Base-by-base conservation (phyloP, 2,888 invertebrate species). In the Cantharis flavilabris region DNA sequence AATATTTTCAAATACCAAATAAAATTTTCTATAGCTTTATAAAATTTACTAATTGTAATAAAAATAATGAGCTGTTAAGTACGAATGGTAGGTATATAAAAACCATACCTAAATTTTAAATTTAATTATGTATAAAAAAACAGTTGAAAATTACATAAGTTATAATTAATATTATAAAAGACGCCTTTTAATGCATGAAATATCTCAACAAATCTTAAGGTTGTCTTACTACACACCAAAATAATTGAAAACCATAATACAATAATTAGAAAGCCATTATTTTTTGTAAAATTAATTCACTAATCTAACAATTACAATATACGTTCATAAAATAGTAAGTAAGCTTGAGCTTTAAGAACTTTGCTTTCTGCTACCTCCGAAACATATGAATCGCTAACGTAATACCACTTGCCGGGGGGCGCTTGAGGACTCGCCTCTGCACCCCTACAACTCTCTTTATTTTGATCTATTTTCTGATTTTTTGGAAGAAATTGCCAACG, bases 271-370 rank as follows among this genome's bases (percentile, higher is more conserved):
- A 49, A 49, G 49, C 49, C n/a, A 49, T 49, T 49, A 49, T 49
- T 49, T 33, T 49, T n/a, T 33, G n/a, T 49, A 49, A 65, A 71
- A 20, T 14, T 14, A 78, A 30, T 62, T 62, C 62, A 72, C 64
- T 16, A 65, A 26, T 63, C 26, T 28, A 62, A 20, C 20, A 69
- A 75, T 89, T 93, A 96, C 88, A 94, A 90, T 87, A 98, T 94
- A 88, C 98, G 92, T 89, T 98, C 98, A 88, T 99, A 99, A 89
- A 99, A 99, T 62, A 99, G 91, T 72, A 99, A 91, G 89, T 99
- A 99, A 14, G 99, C 98, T 89, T 98, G 97, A 77, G 95, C 94
- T 82, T 92, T 90, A 69, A 97, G 90, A 76, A 98, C 98, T 81
- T 92, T 91, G 3, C 93, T 92, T 88, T 97, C 96, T 75, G 92